Percentiles rank a stretch among this genome's conserved stretches.
These are phyloP conservation scores for Chaetops frenatus DNA, from an alignment of 2,113 vertebrate species.

Conservation along the genomic window DNA sequence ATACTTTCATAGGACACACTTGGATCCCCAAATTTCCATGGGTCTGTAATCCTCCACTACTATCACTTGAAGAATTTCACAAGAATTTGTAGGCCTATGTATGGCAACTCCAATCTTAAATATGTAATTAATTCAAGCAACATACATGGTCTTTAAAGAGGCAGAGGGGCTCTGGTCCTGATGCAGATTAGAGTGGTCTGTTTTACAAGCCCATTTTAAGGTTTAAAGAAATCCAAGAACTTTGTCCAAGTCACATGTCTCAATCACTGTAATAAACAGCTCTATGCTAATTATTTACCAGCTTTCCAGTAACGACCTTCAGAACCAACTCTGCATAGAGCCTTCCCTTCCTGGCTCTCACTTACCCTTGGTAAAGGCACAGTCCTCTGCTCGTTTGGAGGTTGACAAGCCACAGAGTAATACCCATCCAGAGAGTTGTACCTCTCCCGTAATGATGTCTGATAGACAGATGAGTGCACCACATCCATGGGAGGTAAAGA, in stretches of 20 bases:
- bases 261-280: background rate
- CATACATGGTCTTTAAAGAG: background rate
- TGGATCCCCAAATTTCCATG: background rate
- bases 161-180: background rate
- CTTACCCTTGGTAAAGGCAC: slow-evolving; percentile 86
- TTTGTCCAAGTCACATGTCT: background rate
- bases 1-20: background rate
- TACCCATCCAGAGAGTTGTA: slow-evolving; percentile 93
- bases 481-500: slow-evolving; percentile 94
- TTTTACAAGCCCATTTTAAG: background rate
- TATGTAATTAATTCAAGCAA: background rate
- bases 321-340: background rate
- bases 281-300: background rate
- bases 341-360: background rate
- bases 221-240: background rate
- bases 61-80: background rate
- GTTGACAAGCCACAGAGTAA: slow-evolving; percentile 83
- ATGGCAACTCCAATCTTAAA: background rate
- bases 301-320: background rate
- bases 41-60: background rate
- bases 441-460: slow-evolving; percentile 88
- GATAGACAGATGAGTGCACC: slow-evolving; percentile 89
- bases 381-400: slow-evolving; percentile 81
- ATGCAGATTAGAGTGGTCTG: background rate
- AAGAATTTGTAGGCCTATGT: background rate